Evolutionary conservation across 2,888 invertebrate genomes (phyloP), one percentile per base, ranked within the genome.

Genomic region (Drosophila rellima): DNA sequence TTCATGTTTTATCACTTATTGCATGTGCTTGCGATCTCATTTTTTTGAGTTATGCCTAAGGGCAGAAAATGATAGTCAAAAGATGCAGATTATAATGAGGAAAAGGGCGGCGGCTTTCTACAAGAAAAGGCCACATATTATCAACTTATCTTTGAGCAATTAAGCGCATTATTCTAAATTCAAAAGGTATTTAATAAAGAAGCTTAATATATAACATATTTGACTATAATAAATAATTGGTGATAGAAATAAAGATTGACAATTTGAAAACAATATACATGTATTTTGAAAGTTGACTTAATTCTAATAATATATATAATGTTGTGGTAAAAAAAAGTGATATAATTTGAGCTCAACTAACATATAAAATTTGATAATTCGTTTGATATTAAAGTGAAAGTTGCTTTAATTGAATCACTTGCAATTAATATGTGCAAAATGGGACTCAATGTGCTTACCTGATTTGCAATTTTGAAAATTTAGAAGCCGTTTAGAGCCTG

Each of bases 361-460:
- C 6, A 44, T 42, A 48, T 15, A 29, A 47, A 47, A 45, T 42
- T 18, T 2, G 11, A n/a, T 48, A 33, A 18, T 17, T n/a, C 6
- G 5, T 31, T 48, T 48, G 18, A 8, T 6, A 48, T 13, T n/a
- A 33, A 48, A 48, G 31, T 15, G 15, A 31, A 33, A 42, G 42
- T 20, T 20, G 40, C 6, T 44, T 37, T 29, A 44, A 56, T 45
- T 42, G 48, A 69, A 54, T 68, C 17, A 54, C 20, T 23, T 39
- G 13, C 20, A n/a, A 33, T 57, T 37, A 57, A 52, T 17, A 35
- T 33, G 20, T 18, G 8, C 10, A 13, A 39, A 11, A 55, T 54
- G 11, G n/a, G 11, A 18, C 40, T 37, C 3, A 3, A 26, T 33
- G 26, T 23, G 33, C 80, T 84, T 71, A 80, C 80, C 80, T 82